These are phyloP conservation scores for Eriocheir sinensis DNA, from an alignment of 1,140 invertebrate genomes.

Conservation along the genomic window DNA sequence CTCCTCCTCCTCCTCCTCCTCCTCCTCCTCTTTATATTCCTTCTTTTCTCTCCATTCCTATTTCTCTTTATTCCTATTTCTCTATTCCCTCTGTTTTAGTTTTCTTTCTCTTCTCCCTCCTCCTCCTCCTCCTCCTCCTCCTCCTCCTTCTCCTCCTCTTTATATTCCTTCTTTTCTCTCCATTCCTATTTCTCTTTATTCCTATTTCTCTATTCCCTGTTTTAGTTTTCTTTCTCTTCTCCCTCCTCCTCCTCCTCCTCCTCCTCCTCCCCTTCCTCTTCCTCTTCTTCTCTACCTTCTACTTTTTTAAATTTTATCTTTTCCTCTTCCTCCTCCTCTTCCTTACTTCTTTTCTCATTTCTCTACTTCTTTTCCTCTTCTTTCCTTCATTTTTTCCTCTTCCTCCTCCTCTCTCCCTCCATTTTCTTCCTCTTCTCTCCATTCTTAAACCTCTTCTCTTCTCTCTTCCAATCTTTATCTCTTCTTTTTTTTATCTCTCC, in stretches of 20 bases:
- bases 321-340: too few species aligned
- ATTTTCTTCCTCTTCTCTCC: not conserved
- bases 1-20: not conserved
- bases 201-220: not conserved
- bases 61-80: not conserved
- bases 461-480: not conserved
- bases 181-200: too few species aligned
- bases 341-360: not conserved
- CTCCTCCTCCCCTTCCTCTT: not conserved
- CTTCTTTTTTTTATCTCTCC: not conserved
- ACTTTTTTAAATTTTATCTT: not conserved
- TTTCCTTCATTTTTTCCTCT: not conserved
- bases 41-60: not conserved
- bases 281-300: not conserved
- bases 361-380: not conserved
- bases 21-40: not conserved
- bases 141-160: too few species aligned
- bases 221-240: not conserved
- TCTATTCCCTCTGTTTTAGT: not conserved
- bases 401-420: constrained; percentile 5
- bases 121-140: not conserved
- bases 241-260: not conserved
- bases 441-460: not conserved
- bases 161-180: not conserved
- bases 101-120: not conserved